Base-by-base conservation (phyloP, 2,888 invertebrate genomes). In the Noctua janthe region DNA sequence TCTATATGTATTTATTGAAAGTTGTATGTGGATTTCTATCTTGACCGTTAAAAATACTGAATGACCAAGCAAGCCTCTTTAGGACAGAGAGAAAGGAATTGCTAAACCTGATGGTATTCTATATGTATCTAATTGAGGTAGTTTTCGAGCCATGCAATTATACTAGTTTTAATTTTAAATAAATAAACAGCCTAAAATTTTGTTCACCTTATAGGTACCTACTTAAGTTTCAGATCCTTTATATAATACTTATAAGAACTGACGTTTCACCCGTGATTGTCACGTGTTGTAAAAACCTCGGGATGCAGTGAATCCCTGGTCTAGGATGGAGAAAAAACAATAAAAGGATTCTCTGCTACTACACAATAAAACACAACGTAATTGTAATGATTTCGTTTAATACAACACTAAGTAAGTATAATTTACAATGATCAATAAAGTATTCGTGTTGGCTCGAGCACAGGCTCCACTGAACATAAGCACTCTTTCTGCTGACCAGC, bases 381-480 rank as follows among this genome's bases (percentile, higher is more conserved):
- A 95, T 96, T 95, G 96, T 96, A 96, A 96, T 96, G 96, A 96
- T 96, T 96, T 97, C 94, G 95, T 97, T 97, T 97, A 97, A 96
- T 97, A 97, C 96, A 97, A 97, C 97, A 97, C 97, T 97, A 97
- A 96, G 95, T 97, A 96, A 95, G 95, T 96, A 96, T 96, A 96
- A 95, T 96, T 96, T 97, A 97, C 96, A 96, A 95, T 96, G 94
- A 94, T 94, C 94, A 94, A 93, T 95, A 94, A 94, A 93, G 93
- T 94, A 93, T 91, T 88, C 88, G 80, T 87, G 89, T 91, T 91
- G 91, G 89, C 89, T 90, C 88, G 87, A 88, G 91, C 92, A 83
- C 78, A 85, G 29, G 82, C 78, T 88, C 76, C 83, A 84, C 77
- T 56, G 67, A 83, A 87, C 81, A 83, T 74, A 87, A 87, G 85